A percentile compares a stretch with the other conserved stretches of the same genome.
Evolutionary conservation across 23 tunicate genomes (phyloP).

Genomic region (Halocynthia roretzi): DNA sequence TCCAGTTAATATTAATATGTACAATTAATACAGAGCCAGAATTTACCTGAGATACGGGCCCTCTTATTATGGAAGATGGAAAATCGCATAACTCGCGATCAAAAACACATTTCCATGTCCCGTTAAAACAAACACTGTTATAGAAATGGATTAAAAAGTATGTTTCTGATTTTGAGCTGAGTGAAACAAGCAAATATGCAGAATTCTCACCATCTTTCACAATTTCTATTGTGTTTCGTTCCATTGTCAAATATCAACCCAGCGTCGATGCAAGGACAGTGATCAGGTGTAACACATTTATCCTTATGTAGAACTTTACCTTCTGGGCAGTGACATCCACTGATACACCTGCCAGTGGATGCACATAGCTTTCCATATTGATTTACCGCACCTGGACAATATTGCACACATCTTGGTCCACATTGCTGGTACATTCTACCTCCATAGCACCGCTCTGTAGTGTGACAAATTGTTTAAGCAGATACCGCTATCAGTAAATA

Average conservation of each 20-base stretch:
- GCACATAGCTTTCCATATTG: constrained; percentile 46
- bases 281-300: constrained; percentile 39
- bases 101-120: constrained; percentile 80
- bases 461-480: background rate
- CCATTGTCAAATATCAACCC: constrained; percentile 47
- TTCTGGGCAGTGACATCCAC: constrained; percentile 81
- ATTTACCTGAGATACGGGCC: constrained; percentile 67
- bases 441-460: constrained; percentile 27
- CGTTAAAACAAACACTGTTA: constrained; percentile 54
- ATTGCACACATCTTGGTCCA: constrained; percentile 69
- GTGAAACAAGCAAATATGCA: background rate
- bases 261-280: constrained; percentile 61
- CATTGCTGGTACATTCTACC: constrained; percentile 69
- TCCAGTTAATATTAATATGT: background rate
- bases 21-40: background rate
- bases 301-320: constrained; percentile 57
- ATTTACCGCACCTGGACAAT: constrained; percentile 53
- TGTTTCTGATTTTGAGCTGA: background rate
- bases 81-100: constrained; percentile 67
- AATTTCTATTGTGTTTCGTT: constrained; percentile 52
- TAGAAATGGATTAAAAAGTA: background rate
- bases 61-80: constrained; percentile 63
- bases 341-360: constrained; percentile 51
- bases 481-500: background rate
- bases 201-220: constrained; percentile 63